phyloP scores from a whole-genome alignment of 1,140 invertebrate genomes.

The Drosophila athabasca region DNA sequence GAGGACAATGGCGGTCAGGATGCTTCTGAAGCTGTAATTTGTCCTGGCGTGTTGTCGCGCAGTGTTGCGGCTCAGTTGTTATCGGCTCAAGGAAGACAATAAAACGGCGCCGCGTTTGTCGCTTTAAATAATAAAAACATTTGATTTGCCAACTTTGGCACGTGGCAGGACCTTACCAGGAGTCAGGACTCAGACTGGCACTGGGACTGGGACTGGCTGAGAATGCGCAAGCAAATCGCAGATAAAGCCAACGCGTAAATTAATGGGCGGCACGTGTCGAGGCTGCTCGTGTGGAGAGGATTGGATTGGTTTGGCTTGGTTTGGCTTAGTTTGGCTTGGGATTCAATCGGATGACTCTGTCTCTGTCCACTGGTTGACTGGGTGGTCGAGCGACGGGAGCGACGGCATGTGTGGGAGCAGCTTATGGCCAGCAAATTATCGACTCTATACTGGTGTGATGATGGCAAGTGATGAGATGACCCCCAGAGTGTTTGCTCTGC shows the following conservation, averaged over 20 bases:
- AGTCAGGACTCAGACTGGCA: slow-evolving; percentile 10
- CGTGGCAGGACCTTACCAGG: slow-evolving; percentile 50
- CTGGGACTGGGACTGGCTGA: slow-evolving; percentile 31
- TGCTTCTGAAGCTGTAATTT: slow-evolving; percentile 75
- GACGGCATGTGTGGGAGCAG: slow-evolving; percentile 50
- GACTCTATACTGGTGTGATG: slow-evolving; percentile 32
- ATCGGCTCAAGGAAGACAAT: slow-evolving; percentile 65
- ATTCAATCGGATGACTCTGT: slow-evolving; percentile 22
- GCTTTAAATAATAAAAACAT: slow-evolving; percentile 83
- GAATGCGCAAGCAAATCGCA: slow-evolving; percentile 68
- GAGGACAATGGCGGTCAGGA: slow-evolving; percentile 75
- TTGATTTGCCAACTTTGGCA: slow-evolving; percentile 77
- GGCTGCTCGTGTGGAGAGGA: slow-evolving; percentile 20
- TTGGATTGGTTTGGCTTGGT: slow-evolving; percentile 24
- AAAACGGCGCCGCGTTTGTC: slow-evolving; percentile 72
- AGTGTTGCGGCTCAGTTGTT: slow-evolving; percentile 26
- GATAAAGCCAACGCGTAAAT: slow-evolving; percentile 77
- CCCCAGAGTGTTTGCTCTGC: slow-evolving; percentile 42
- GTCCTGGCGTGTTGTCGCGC: slow-evolving; percentile 49
- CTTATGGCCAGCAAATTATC: slow-evolving; percentile 75
- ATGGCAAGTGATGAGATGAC: slow-evolving; percentile 21
- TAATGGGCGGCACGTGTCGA: slow-evolving; percentile 75
- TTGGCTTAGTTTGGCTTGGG: slow-evolving; percentile 20
- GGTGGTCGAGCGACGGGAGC: slow-evolving; percentile 42
- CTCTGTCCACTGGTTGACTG: slow-evolving; percentile 29